These are phyloP conservation scores for Synanthedon tipuliformis DNA, from an alignment of 2,888 invertebrate genomes.

Conservation along the genomic window DNA sequence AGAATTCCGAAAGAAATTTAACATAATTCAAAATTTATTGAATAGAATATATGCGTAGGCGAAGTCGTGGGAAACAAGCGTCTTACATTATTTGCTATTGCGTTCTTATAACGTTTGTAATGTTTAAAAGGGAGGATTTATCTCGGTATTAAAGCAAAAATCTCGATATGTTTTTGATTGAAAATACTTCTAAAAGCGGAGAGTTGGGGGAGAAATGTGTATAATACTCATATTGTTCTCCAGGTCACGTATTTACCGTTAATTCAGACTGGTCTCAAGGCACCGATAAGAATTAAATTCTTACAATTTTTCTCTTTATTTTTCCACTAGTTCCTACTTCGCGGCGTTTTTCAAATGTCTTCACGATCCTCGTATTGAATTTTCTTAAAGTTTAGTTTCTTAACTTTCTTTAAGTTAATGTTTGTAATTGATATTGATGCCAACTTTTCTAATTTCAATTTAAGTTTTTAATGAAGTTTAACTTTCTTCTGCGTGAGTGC, in stretches of 20 bases:
- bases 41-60: too few relatives aligned
- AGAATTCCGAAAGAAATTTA: too few relatives aligned
- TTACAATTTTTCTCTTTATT: slow-evolving; percentile 26
- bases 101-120: too few relatives aligned
- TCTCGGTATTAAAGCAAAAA: background rate
- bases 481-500: too few relatives aligned
- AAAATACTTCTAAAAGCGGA: background rate
- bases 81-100: too few relatives aligned
- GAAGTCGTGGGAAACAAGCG: too few relatives aligned
- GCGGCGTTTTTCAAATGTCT: background rate
- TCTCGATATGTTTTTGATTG: background rate
- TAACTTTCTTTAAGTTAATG: background rate
- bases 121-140: too few relatives aligned
- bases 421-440: background rate
- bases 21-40: too few relatives aligned
- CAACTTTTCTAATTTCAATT: background rate
- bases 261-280: slow-evolving; percentile 27
- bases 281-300: slow-evolving; percentile 34
- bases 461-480: background rate
- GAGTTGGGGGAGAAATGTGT: background rate
- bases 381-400: background rate
- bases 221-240: slow-evolving; percentile 1
- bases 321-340: slow-evolving; percentile 1
- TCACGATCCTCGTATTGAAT: background rate
- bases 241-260: slow-evolving; percentile 31